These are phyloP conservation scores for Lochmaea crataegi DNA, from an alignment of 2,888 invertebrate species.

Conservation along the genomic window DNA sequence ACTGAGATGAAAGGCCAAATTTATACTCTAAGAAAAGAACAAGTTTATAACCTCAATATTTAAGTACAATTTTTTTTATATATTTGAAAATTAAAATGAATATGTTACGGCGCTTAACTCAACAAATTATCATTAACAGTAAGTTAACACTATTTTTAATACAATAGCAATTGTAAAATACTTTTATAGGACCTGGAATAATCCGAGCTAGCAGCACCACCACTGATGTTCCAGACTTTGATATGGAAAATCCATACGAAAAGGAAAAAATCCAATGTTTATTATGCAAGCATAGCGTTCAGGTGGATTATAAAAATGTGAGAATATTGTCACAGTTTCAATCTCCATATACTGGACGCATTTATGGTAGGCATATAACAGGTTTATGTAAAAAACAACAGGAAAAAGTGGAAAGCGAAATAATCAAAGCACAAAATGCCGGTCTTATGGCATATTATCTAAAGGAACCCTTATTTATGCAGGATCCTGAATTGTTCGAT, in stretches of 20 bases:
- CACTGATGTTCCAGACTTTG: conserved; percentile 66
- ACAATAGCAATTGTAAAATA: neutral
- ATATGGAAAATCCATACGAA: conserved; percentile 84
- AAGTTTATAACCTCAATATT: neutral
- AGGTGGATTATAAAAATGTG: conserved; percentile 90
- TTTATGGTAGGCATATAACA: conserved; percentile 94
- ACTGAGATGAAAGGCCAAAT: too few relatives aligned
- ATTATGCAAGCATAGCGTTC: conserved; percentile 84
- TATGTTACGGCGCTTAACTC: neutral
- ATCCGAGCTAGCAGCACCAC: conserved; percentile 25
- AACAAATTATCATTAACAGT: conserved; percentile 9
- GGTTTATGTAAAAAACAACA: conserved; percentile 91
- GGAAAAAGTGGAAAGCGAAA: conserved; percentile 76
- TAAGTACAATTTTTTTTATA: neutral
- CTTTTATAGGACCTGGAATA: neutral
- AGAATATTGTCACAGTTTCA: conserved; percentile 94
- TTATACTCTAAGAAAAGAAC: neutral
- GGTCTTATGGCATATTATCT: conserved; percentile 87
- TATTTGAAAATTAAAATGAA: conserved; percentile 1
- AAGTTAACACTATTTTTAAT: neutral
- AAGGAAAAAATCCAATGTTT: conserved; percentile 81
- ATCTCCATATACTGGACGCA: conserved; percentile 92
- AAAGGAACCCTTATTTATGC: conserved; percentile 82
- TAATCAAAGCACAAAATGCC: conserved; percentile 79
- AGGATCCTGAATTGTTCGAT: conserved; percentile 92